Evolutionary conservation across 2,113 vertebrate species (phyloP).

Genomic region (Calyptommatus sinebrachiatus): DNA sequence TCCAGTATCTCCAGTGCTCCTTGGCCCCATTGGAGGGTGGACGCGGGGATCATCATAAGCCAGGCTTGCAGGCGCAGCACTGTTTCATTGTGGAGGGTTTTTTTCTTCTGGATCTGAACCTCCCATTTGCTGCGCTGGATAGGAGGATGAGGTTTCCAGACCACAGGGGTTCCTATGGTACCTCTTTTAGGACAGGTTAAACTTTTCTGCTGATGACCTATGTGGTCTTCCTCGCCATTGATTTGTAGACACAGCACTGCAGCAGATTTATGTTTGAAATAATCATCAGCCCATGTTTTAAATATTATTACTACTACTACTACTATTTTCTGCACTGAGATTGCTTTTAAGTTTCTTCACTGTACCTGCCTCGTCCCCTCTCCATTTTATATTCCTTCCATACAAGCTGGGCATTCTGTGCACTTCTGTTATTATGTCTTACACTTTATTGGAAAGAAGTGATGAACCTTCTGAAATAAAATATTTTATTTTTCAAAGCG

Average conservation of each 20-base stretch:
- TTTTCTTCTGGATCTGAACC: not conserved
- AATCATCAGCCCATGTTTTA: not conserved
- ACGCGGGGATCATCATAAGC: not conserved
- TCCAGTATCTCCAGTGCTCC: no score
- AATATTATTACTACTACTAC: no score
- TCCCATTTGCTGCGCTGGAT: not conserved
- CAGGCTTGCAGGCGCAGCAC: not conserved
- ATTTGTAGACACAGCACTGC: not conserved
- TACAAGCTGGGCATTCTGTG: conserved; percentile 47
- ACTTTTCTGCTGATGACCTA: not conserved
- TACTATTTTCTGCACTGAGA: not conserved
- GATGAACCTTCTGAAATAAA: conserved; percentile 68
- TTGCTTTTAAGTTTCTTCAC: not conserved
- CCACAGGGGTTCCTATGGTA: not conserved
- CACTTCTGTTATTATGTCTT: conserved; percentile 58
- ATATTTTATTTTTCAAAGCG: conserved; percentile 79
- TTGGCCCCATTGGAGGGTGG: no score
- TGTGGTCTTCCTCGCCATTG: not conserved
- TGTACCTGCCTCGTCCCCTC: not conserved
- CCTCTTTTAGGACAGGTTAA: no score
- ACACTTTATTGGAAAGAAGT: conserved; percentile 31
- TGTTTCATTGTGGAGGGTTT: not conserved
- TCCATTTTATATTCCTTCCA: conserved; percentile 37
- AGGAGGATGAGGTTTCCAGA: no score
- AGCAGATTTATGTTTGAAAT: not conserved